phyloP scores from a whole-genome alignment of 1,140 invertebrate genomes.

The Propsilocerus akamusi region DNA sequence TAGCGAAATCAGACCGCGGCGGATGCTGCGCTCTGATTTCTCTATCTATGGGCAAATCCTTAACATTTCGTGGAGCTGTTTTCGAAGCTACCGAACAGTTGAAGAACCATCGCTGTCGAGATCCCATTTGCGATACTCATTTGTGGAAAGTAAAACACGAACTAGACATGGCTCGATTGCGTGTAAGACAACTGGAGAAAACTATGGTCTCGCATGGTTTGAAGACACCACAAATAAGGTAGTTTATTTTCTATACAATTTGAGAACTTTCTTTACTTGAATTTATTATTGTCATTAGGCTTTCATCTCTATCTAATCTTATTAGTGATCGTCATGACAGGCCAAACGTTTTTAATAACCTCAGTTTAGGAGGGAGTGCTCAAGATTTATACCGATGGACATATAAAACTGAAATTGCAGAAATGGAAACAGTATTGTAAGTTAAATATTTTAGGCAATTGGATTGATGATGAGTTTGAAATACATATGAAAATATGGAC shows the following conservation, averaged over 20 bases:
- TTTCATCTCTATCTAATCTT: conserved; percentile 24
- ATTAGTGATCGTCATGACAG: conserved; percentile 22
- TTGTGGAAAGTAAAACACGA: conserved; percentile 80
- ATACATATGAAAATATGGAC: not conserved
- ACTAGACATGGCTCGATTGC: conserved; percentile 62
- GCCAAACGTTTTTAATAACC: conserved; percentile 20
- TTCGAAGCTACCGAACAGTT: conserved; percentile 49
- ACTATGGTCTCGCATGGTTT: conserved; percentile 64
- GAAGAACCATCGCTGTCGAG: conserved; percentile 44
- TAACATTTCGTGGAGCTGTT: conserved; percentile 75
- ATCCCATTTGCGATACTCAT: conserved; percentile 65
- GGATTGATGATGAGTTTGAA: not conserved
- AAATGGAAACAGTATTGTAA: conserved; percentile 83
- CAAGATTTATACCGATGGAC: conserved; percentile 29
- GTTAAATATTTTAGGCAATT: conserved; percentile 9
- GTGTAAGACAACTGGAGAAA: conserved; percentile 68
- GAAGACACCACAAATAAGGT: conserved; percentile 45
- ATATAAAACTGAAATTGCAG: conserved; percentile 53
- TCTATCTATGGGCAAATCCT: conserved; percentile 60
- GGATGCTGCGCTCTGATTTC: conserved; percentile 83
- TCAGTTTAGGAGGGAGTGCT: conserved; percentile 25
- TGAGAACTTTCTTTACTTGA: not conserved
- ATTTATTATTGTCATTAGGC: conserved; percentile 10
- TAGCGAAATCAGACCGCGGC: conserved; percentile 73
- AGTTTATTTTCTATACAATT: conserved; percentile 6